Percentiles rank a stretch among this genome's conserved stretches.
These are phyloP conservation scores for Trematomus loennbergii DNA, from an alignment of 2,113 vertebrate species.

Conservation along the genomic window DNA sequence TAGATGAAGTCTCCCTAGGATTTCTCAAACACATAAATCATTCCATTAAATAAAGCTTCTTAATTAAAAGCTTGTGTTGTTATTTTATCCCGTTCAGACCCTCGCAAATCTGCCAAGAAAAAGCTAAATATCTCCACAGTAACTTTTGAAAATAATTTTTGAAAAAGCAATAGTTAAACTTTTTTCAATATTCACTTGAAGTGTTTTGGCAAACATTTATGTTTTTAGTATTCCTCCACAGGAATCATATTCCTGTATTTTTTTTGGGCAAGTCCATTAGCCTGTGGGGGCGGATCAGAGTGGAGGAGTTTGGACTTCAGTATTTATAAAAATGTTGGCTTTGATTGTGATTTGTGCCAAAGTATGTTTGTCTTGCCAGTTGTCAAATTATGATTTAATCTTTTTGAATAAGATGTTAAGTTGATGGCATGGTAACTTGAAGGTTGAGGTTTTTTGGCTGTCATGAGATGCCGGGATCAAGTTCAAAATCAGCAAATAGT, in stretches of 20 bases:
- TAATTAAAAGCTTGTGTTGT: neutral
- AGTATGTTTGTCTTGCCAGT: neutral
- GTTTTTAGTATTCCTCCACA: neutral
- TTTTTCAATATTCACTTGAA: too few relatives aligned
- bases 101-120: neutral
- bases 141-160: neutral
- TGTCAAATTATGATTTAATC: neutral
- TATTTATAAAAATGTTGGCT: too few relatives aligned
- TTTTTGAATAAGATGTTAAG: neutral
- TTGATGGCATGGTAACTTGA: neutral
- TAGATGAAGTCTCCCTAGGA: neutral
- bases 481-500: neutral
- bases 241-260: too few relatives aligned
- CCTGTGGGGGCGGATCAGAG: neutral
- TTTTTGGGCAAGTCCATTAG: neutral
- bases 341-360: neutral
- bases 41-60: conserved; percentile 54
- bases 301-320: too few relatives aligned
- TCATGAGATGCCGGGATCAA: neutral
- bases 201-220: neutral
- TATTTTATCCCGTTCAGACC: neutral
- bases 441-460: neutral
- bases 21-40: conserved; percentile 35
- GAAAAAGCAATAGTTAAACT: neutral
- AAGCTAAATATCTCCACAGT: neutral